Base-by-base conservation (phyloP, 2,888 invertebrate genomes). In the Stenchaetothrips biformis region DNA sequence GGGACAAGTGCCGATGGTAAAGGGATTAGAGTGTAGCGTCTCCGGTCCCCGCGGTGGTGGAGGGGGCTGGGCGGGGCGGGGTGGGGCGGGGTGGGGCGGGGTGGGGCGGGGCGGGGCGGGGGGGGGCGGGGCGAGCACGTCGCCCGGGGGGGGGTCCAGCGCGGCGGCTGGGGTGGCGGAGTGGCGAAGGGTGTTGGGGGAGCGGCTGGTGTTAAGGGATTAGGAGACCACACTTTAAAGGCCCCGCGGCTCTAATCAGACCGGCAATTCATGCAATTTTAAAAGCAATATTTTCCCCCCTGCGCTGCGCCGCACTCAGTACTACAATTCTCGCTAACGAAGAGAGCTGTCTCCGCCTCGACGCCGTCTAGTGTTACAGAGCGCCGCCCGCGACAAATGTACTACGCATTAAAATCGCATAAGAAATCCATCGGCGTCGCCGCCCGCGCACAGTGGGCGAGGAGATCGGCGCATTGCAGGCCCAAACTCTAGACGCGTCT, bases 201-300 rank as follows among this genome's bases (percentile, higher is more conserved):
- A 25, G 67, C 67, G 67, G 67, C 21, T 25, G 67, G 67, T 25
- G 67, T 25, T 74, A 25, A 25, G 67, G 67, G 67, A 74, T 74
- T 74, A 74, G 67, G 67, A 74, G 67, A 74, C 67, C 67, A 74
- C 67, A 74, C 67, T 74, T 74, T 74, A 74, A 25, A 74, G 67
- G 67, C 67, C 67, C 67, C 67, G 25, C 67, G 67, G 67, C 67
- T 74, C 67, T 74, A 74, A 74, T 74, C 67, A 74, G 67, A 74
- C 67, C 67, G 25, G 67, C 67, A 74, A 74, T 74, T 74, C 67
- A 74, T 74, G 67, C 67, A 74, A 74, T 74, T 74, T 74, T 74
- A 74, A 74, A 74, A 74, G 67, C 67, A 74, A 74, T 74, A 74
- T 74, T 74, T 74, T 74, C 21, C 18, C 18, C 11, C 37, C 37